Conservation (phyloP, 2,888 invertebrate genomes). For the Frankliniella fusca region DNA sequence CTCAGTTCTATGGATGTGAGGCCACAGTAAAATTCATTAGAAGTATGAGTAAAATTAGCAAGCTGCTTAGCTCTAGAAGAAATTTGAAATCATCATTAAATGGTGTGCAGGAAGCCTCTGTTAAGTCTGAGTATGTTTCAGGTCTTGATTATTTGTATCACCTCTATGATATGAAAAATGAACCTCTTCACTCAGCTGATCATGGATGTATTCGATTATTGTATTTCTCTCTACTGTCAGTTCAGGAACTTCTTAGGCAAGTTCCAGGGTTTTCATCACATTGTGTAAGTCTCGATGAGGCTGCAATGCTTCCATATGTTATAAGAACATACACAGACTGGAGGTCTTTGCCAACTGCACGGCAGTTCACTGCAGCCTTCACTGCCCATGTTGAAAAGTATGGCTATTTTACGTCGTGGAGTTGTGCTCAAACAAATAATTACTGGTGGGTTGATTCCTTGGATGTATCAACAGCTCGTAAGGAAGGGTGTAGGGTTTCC, state of each 20-base stretch:
- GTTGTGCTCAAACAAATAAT: not conserved
- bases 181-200: not conserved
- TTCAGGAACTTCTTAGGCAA: not conserved
- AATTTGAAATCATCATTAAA: not conserved
- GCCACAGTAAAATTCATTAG: not conserved
- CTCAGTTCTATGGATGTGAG: not conserved
- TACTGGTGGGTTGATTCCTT: slow-evolving; percentile 2
- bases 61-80: not conserved
- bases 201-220: not conserved
- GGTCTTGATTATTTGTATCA: not conserved
- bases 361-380: not conserved
- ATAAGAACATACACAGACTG: not conserved
- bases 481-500: not conserved
- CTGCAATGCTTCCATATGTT: not conserved
- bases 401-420: not conserved
- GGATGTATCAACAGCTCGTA: not conserved
- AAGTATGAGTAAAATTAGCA: not conserved
- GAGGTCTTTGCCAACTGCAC: not conserved
- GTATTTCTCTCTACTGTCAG: not conserved
- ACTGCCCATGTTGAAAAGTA: not conserved
- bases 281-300: slow-evolving; percentile 4
- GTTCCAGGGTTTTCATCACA: not conserved
- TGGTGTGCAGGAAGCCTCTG: not conserved
- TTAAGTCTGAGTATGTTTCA: not conserved
- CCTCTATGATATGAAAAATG: not conserved